Conservation (phyloP, 2,113 vertebrate genomes). For the Chloropsis cyanopogon region DNA sequence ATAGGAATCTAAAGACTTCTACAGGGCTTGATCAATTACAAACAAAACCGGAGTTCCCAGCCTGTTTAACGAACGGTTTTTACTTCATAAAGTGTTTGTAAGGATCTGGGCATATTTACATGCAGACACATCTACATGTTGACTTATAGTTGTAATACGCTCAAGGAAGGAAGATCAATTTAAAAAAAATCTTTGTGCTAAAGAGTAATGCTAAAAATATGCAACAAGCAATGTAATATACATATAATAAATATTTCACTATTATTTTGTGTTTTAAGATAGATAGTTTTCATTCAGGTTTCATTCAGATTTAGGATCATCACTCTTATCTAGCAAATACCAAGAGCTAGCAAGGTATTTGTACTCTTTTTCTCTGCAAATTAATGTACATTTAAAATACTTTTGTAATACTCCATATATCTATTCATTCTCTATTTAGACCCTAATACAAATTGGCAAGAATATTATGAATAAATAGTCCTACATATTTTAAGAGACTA, state of each 20-base stretch:
- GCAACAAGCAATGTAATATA: fast-evolving
- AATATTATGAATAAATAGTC: neutral
- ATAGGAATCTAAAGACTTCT: neutral
- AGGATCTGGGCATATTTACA: neutral
- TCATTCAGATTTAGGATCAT: neutral
- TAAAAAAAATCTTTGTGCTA: neutral
- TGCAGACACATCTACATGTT: neutral
- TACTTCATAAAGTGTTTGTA: neutral
- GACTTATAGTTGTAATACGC: neutral
- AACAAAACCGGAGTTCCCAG: neutral
- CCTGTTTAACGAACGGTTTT: neutral
- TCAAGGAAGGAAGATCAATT: neutral
- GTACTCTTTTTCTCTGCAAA: neutral
- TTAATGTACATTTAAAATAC: neutral
- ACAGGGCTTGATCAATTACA: neutral
- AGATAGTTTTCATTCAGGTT: neutral
- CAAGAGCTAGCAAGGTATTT: neutral
- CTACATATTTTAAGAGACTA: neutral
- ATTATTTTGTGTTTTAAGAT: neutral
- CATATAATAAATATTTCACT: neutral
- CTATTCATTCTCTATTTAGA: neutral
- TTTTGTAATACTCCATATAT: neutral
- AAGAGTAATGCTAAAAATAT: neutral
- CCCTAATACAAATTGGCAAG: neutral
- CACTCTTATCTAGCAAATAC: neutral